These are phyloP conservation scores for Ameiurus melas DNA, from an alignment of 2,113 vertebrate species.

Conservation along the genomic window DNA sequence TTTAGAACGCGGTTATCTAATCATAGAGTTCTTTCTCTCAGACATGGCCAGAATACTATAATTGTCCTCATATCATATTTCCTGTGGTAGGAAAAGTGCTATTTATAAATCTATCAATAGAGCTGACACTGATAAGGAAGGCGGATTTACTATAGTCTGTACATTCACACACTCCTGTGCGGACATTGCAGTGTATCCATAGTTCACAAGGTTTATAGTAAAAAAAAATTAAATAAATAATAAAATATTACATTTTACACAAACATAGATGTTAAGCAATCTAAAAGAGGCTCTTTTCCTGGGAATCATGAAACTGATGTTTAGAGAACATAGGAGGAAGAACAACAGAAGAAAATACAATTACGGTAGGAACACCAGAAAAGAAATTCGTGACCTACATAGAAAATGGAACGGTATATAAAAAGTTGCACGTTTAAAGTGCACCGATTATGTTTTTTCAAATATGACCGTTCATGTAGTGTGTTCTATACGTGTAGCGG, in stretches of 20 bases:
- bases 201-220: neutral
- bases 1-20: constrained; percentile 32
- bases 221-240: neutral
- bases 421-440: no score
- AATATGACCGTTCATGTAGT: no score
- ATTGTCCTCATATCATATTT: constrained; percentile 16
- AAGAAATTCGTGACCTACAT: no score
- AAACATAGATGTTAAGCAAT: neutral
- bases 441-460: no score
- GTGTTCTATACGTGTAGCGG: no score
- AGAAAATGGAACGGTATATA: no score
- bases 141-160: neutral
- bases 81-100: constrained; percentile 5
- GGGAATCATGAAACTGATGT: no score
- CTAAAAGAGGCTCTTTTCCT: no score
- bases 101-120: constrained; percentile 30
- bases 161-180: neutral
- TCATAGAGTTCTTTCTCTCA: constrained; percentile 7
- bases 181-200: neutral
- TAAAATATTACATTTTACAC: neutral
- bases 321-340: no score
- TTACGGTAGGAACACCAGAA: no score
- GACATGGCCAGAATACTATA: neutral
- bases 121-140: neutral
- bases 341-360: no score